Conservation (phyloP, 2,797 vertebrate species). For the Acomys russatus region DNA sequence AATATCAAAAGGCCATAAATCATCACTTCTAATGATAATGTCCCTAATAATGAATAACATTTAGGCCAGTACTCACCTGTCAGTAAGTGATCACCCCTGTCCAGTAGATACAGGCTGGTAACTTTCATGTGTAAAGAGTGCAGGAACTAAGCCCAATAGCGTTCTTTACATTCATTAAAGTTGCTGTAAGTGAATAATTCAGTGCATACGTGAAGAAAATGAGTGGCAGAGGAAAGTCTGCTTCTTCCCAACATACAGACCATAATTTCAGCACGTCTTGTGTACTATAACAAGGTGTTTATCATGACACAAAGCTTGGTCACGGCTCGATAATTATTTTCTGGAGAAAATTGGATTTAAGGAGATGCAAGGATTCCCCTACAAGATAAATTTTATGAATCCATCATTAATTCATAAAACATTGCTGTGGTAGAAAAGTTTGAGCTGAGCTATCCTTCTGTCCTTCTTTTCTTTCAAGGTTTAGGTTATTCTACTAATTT, state of each 20-base stretch:
- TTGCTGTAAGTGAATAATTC: constrained; percentile 22
- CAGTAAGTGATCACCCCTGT: background rate
- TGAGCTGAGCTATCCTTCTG: background rate
- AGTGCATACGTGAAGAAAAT: constrained; percentile 5
- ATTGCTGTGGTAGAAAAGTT: background rate
- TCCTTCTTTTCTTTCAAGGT: background rate
- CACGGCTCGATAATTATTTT: constrained; percentile 25
- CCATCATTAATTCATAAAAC: background rate
- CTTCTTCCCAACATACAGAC: background rate
- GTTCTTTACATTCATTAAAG: constrained; percentile 42
- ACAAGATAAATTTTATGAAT: constrained; percentile 4
- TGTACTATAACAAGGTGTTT: constrained; percentile 10
- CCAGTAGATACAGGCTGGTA: background rate
- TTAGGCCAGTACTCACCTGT: background rate
- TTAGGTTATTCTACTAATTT: background rate
- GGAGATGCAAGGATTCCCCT: constrained; percentile 7
- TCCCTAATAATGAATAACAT: background rate
- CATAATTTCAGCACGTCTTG: background rate
- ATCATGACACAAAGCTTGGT: background rate
- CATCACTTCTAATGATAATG: constrained; percentile 43
- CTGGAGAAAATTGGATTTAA: background rate
- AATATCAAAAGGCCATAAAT: background rate
- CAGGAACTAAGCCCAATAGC: background rate
- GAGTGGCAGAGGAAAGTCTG: background rate
- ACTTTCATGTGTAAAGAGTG: constrained; percentile 12